Evolutionary conservation across 2,888 invertebrate species (phyloP), one percentile per base, ranked within the genome.

Genomic region (Rhodophaea formosa): DNA sequence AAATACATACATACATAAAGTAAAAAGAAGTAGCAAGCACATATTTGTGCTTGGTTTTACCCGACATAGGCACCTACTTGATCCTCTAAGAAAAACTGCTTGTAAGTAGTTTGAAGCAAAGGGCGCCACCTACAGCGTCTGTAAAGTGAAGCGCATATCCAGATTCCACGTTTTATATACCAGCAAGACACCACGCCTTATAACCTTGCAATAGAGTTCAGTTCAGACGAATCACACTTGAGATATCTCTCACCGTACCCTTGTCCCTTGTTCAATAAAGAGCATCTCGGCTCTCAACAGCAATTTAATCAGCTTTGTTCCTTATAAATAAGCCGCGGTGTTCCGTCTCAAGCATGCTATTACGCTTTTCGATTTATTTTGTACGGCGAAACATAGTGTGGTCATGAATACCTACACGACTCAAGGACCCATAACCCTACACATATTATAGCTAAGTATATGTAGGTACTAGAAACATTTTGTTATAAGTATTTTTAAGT

Each of bases 231-330:
- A n/a, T n/a, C n/a, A 35, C 12, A 35, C 35, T 35, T 3, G 35
- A 35, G 35, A 35, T 35, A 35, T 35, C 8, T 35, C 35, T 10
- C 8, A 51, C 16, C 35, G 32, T 12, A 35, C 49, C 56, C 56
- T 49, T 47, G 44, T 43, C 49, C 49, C 47, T 49, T 23, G 56
- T 52, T 61, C 75, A 75, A 76, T 79, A 77, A 75, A 75, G 74
- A 73, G 67, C 71, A 74, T 74, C 74, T 68, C 71, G 65, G n/a
- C 35, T 72, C 75, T 74, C 76, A 75, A 79, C 76, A 78, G 75
- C 75, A 80, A 80, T 82, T 82, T 82, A 82, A 83, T 82, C 82
- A 79, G 79, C 80, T 79, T 79, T 80, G 79, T 81, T 78, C 78
- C 75, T 79, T 73, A 74, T 77, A 82, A 80, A 79, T 80, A 79